Percentiles rank a stretch among this genome's conserved stretches.
phyloP scores from a whole-genome alignment of 64 coral and sea anemone genomes.

The Montipora sp. region DNA sequence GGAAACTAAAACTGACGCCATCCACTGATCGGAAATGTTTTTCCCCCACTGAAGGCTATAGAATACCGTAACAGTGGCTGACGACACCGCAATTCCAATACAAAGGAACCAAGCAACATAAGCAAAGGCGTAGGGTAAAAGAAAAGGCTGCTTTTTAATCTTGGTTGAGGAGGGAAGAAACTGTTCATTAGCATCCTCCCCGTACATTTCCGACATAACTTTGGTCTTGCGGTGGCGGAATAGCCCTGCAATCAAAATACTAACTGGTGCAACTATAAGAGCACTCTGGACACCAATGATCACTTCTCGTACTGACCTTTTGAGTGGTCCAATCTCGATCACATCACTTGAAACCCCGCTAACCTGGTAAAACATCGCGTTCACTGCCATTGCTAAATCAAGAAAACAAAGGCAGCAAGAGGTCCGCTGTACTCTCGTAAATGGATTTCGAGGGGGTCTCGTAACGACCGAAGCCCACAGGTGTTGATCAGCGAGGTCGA shows the following conservation, averaged over 20 bases:
- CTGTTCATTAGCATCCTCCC: background rate
- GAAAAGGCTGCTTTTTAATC: background rate
- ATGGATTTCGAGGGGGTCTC: conserved; percentile 53
- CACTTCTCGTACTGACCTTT: conserved; percentile 68
- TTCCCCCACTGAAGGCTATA: conserved; percentile 92
- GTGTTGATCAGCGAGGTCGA: conserved; percentile 19
- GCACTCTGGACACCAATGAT: conserved; percentile 76
- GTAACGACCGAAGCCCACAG: conserved; percentile 69
- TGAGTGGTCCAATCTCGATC: conserved; percentile 73
- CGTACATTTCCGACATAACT: background rate
- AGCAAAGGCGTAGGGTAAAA: conserved; percentile 41
- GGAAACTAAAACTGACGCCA: conserved; percentile 70
- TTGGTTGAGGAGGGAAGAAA: background rate
- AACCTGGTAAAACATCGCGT: conserved; percentile 84
- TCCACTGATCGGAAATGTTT: conserved; percentile 78
- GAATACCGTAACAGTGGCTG: conserved; percentile 76
- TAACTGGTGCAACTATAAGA: conserved; percentile 76
- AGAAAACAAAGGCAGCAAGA: conserved; percentile 77
- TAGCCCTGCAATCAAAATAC: conserved; percentile 70
- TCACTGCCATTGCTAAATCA: conserved; percentile 55
- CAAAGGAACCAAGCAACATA: conserved; percentile 80
- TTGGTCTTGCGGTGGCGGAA: background rate
- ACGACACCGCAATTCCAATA: conserved; percentile 5
- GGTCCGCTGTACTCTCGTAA: conserved; percentile 59
- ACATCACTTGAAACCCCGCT: conserved; percentile 24